Conservation (phyloP, 1,140 invertebrate genomes). For the Dinoponera quadriceps region DNA sequence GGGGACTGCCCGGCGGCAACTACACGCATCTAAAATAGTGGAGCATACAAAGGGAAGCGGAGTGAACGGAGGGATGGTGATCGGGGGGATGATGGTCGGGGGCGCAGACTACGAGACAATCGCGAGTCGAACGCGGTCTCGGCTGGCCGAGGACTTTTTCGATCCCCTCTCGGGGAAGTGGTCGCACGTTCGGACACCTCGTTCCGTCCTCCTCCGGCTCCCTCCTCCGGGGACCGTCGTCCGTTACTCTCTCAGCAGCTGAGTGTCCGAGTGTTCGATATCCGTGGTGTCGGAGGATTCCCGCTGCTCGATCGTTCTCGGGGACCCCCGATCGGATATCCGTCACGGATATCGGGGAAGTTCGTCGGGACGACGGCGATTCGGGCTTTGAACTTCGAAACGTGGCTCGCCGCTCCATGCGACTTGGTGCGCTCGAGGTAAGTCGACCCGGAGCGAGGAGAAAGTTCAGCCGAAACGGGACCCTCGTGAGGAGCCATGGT, state of each 20-base stretch:
- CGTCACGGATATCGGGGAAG: too few species aligned
- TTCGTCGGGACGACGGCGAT: too few species aligned
- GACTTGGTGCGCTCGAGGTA: constrained; percentile 19
- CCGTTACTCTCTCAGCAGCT: background rate
- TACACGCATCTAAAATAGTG: constrained; percentile 70
- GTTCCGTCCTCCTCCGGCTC: too few species aligned
- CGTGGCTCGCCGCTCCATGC: too few species aligned
- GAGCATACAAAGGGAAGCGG: constrained; percentile 44
- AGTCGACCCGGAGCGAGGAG: background rate
- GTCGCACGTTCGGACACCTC: too few species aligned
- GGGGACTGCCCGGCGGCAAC: constrained; percentile 67
- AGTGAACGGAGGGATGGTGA: constrained; percentile 47
- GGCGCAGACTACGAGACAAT: constrained; percentile 43
- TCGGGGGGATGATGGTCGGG: constrained; percentile 42
- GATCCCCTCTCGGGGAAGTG: constrained; percentile 67
- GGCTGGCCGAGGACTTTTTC: constrained; percentile 53
- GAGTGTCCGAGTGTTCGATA: too few species aligned
- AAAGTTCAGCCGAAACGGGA: constrained; percentile 19
- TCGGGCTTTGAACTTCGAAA: too few species aligned
- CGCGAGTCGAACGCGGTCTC: constrained; percentile 39
- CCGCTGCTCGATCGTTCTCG: too few species aligned
- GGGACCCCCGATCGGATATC: too few species aligned
- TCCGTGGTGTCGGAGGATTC: too few species aligned
- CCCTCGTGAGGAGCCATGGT: constrained; percentile 59
- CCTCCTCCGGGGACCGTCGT: background rate